Base-by-base conservation (phyloP, 2,888 invertebrate genomes). In the Phaonia tiefii region DNA sequence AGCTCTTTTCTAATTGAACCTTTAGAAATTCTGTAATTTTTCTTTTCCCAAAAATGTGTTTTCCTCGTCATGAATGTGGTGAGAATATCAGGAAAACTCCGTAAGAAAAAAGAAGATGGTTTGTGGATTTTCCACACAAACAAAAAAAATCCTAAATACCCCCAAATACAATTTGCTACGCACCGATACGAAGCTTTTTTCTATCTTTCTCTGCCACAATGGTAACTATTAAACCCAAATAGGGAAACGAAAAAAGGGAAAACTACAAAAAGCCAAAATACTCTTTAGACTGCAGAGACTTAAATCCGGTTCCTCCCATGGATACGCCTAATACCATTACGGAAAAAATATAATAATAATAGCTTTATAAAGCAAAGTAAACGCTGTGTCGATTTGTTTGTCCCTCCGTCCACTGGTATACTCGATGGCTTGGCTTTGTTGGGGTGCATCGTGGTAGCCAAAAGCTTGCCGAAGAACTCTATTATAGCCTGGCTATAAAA, bases 1-100 rank as follows among this genome's bases (percentile, higher is more conserved):
- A 78, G 70, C 58, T 74, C 20, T 69, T 75, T 75, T 65, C 75
- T 81, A 81, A 81, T 81, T 81, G 81, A 72, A 75, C 71, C 73
- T 76, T 46, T 76, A 15, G 5, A 58, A 26, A 7, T 8, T 44
- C 44, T 44, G 11, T 44, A 8, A 8, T n/a, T 44, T 56, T 2
- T 39, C 49, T 66, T 25, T 37, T 67, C 37, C 37, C 31, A 13
- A 37, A 8, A 51, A 51, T 67, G 69, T 26, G 44, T 39, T 26
- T 26, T 10, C 56, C 67, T 70, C 73, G 63, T 58, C 26, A 49
- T 58, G 26, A 31, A 11, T 31, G 15, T 44, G 17, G 46, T 8
- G 15, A 49, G 54, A n/a, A n/a, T n/a, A n/a, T n/a, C 54, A 54
- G 54, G 13, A 69, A 69, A 20, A 20, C 15, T 5, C 5, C 25